Conservation (phyloP, 2,888 invertebrate genomes). For the Monochamus alternatus region DNA sequence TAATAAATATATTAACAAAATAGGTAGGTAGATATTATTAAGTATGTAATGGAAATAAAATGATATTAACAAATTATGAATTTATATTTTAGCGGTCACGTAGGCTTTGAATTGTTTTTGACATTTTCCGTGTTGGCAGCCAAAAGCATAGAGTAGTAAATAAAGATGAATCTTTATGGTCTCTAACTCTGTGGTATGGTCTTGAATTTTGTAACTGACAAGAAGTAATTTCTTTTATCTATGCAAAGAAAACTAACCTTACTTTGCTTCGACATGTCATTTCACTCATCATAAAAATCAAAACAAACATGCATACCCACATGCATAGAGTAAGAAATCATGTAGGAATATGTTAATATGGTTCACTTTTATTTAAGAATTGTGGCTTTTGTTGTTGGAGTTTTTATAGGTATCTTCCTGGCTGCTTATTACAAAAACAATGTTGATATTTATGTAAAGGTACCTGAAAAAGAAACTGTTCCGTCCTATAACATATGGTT, state of each 20-base stretch:
- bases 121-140: too few species aligned
- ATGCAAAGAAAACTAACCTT: too few species aligned
- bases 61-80: not conserved
- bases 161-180: too few species aligned
- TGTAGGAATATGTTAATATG: conserved; percentile 49
- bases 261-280: not conserved
- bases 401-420: conserved; percentile 56
- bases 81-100: not conserved
- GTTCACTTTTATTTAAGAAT: conserved; percentile 56
- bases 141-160: too few species aligned
- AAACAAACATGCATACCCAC: not conserved
- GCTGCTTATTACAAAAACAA: conserved; percentile 45
- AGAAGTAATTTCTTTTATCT: too few species aligned
- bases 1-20: not conserved
- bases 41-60: too few species aligned
- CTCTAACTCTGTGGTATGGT: too few species aligned
- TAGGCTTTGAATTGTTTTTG: not conserved
- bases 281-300: not conserved
- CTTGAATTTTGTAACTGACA: too few species aligned
- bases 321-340: not conserved
- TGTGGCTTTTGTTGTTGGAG: conserved; percentile 54
- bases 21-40: too few species aligned
- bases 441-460: conserved; percentile 19
- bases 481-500: conserved; percentile 59
- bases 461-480: conserved; percentile 25